Evolutionary conservation across 2,113 vertebrate species (phyloP), one percentile per base, ranked within the genome.

Genomic region (Elephas maximus): DNA sequence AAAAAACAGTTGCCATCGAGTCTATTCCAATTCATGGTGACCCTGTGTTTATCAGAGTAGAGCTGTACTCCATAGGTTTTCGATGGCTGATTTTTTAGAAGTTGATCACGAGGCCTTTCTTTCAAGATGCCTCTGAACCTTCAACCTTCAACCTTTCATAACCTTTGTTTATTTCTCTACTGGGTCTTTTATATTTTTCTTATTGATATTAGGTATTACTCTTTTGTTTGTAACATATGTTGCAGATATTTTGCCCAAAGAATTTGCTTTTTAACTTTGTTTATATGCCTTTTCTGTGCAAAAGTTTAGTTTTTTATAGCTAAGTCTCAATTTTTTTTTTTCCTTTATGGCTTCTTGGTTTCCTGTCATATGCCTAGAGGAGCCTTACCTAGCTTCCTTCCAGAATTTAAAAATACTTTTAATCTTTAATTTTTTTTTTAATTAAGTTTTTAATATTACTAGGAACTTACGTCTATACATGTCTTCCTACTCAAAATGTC

Each of bases 331-430:
- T 37, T 37, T 51, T 3, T 7, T 63, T 51, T 90, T 90, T 77
- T 77, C 15, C 23, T 67, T 77, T 67, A 26, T 90, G 69, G 71
- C 48, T 83, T 83, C 62, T 62, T 18, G 12, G 14, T 95, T 80
- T 87, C 44, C 73, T 87, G 3, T 86, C 37, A 37, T 76, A 91
- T 85, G 20, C 4, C 33, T 62, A 33, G 14, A 21, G 51, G 48
- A 74, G 79, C 14, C 48, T 88, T 88, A 63, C 28, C n/a, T 88
- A 62, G 37, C 79, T 14, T 73, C 24, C 53, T 78, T n/a, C 15
- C 30, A 84, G 30, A 95, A 93, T 84, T 86, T 67, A 45, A 86
- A 91, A 86, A 90, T 74, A 80, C 88, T 88, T 60, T 74, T 86
- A 85, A 69, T 86, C 53, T 78, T 95, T n/a, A 82, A 88, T 37